Conservation (phyloP, 92 coral and sea anemone genomes). For the Galaxea fascicularis region DNA sequence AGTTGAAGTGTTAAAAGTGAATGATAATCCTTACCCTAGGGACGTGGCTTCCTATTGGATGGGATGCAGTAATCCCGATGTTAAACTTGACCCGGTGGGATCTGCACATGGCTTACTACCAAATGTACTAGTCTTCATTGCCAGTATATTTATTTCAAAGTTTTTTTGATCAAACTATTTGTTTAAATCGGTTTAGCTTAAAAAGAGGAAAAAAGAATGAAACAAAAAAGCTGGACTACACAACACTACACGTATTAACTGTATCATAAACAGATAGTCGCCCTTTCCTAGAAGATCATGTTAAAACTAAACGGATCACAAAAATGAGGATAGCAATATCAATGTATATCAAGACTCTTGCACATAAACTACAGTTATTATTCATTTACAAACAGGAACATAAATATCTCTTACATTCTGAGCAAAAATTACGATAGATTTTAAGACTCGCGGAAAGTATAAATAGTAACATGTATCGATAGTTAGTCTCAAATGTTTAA, state of each 20-base stretch:
- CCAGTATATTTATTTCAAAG: conserved; percentile 19
- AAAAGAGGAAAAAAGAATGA: not conserved
- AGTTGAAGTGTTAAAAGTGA: conserved; percentile 29
- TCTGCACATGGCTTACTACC: conserved; percentile 19
- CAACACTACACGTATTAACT: too few relatives aligned
- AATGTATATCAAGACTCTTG: too few relatives aligned
- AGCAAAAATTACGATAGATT: too few relatives aligned
- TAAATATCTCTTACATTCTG: too few relatives aligned
- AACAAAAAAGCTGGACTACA: not conserved
- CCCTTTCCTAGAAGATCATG: too few relatives aligned
- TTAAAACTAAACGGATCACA: too few relatives aligned
- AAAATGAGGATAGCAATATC: too few relatives aligned
- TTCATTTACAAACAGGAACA: too few relatives aligned
- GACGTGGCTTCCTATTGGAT: conserved; percentile 69
- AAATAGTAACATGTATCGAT: conserved; percentile 10
- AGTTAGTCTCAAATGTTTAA: conserved; percentile 10
- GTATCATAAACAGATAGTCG: too few relatives aligned
- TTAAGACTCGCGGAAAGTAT: not conserved
- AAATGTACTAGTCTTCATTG: conserved; percentile 18
- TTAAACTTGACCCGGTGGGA: conserved; percentile 1
- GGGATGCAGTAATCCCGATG: conserved; percentile 53
- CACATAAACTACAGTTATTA: too few relatives aligned
- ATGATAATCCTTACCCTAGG: conserved; percentile 62
- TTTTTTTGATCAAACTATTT: not conserved
- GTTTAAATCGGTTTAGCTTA: not conserved